phyloP scores from a whole-genome alignment of 2,113 vertebrate genomes.

The Rutilus rutilus region DNA sequence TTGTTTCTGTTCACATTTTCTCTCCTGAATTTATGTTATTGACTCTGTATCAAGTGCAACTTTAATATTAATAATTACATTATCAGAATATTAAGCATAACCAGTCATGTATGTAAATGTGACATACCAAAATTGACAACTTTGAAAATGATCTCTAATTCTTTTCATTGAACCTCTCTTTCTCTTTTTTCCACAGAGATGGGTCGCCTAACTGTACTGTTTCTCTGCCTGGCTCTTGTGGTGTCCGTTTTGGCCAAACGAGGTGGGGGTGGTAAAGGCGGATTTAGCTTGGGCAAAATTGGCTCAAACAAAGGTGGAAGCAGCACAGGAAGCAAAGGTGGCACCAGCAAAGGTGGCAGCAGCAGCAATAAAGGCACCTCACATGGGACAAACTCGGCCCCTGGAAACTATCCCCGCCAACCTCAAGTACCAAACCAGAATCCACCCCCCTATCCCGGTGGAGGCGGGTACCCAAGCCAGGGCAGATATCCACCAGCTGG shows the following conservation, averaged over 20 bases:
- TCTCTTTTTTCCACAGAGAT: slow-evolving; percentile 42
- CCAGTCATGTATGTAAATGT: background rate
- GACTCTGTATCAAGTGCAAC: too few relatives aligned
- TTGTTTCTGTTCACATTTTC: too few relatives aligned
- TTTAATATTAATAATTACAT: background rate
- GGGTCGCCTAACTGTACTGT: slow-evolving; percentile 49
- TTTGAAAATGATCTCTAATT: background rate
- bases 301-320: slow-evolving; percentile 43
- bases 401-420: slow-evolving; percentile 56
- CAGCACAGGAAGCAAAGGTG: slow-evolving; percentile 46
- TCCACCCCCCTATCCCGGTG: slow-evolving; percentile 60
- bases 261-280: slow-evolving; percentile 44
- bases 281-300: slow-evolving; percentile 48
- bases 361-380: slow-evolving; percentile 47
- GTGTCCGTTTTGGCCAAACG: slow-evolving; percentile 27
- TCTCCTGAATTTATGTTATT: too few relatives aligned
- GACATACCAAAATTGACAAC: background rate
- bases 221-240: slow-evolving; percentile 47
- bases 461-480: slow-evolving; percentile 42
- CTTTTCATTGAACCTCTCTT: background rate
- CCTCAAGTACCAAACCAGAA: slow-evolving; percentile 67
- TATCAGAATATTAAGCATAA: background rate
- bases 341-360: slow-evolving; percentile 14
- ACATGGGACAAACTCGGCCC: slow-evolving; percentile 43
- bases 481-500: slow-evolving; percentile 61